Conservation (phyloP, 1,140 invertebrate genomes). For the Halictus rubicundus region DNA sequence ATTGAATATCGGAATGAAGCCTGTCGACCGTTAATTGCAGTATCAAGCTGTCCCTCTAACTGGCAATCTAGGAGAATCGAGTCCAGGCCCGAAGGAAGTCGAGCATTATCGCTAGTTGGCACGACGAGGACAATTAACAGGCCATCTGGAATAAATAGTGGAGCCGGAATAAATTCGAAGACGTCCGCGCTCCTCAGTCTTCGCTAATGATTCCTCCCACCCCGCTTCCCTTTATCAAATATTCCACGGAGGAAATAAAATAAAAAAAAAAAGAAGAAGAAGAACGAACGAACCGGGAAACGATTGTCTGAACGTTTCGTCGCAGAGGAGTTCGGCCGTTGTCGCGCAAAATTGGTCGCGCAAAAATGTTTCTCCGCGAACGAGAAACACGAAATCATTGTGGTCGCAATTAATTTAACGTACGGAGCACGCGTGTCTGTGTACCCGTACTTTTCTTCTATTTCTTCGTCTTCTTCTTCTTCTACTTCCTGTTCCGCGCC, state of each 20-base stretch:
- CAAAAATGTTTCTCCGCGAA: neutral
- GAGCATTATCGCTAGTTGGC: constrained; percentile 21
- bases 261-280: too few species aligned
- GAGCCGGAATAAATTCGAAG: constrained; percentile 26
- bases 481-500: neutral
- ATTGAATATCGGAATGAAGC: neutral
- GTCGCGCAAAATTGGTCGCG: neutral
- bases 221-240: constrained; percentile 8
- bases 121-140: constrained; percentile 32
- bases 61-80: constrained; percentile 23
- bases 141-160: neutral
- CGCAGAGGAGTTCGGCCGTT: too few species aligned
- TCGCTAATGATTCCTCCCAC: constrained; percentile 39
- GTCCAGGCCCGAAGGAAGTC: neutral
- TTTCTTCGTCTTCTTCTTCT: neutral
- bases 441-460: too few species aligned
- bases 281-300: too few species aligned
- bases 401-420: constrained; percentile 7
- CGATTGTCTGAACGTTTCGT: neutral
- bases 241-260: neutral
- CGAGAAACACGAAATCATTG: neutral
- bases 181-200: neutral
- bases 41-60: constrained; percentile 5
- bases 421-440: neutral
- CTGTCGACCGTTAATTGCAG: constrained; percentile 25